Evolutionary conservation across 1,140 invertebrate genomes (phyloP), one percentile per base, ranked within the genome.

Genomic region (Saccostrea echinata): DNA sequence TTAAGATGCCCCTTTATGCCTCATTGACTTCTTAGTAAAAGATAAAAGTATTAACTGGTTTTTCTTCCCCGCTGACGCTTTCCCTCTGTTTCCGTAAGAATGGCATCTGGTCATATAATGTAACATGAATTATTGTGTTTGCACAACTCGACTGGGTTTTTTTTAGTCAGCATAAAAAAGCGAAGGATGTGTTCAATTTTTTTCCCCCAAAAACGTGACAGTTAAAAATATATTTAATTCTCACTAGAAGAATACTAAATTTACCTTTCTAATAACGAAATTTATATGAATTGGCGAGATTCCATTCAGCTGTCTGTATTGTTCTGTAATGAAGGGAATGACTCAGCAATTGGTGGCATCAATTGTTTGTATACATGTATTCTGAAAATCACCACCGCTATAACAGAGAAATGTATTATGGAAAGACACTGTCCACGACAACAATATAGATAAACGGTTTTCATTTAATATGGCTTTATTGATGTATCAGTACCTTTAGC

Each of bases 251-350:
- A 43, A 43, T 3, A 43, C 35, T 43, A 43, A 6, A 43, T 3
- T 43, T 2, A 43, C 35, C 6, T 43, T 3, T 3, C 35, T 3
- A 43, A 6, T 43, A 43, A 43, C 6, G 35, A 43, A 0, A 43
- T 43, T n/a, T n/a, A 9, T 13, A 16, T 33, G 27, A 27, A 11
- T 9, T 76, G 24, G 68, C 24, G 8, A 27, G 24, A 4, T 33
- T 76, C 68, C 68, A 76, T 76, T 76, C 68, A 76, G 24, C 11
- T 76, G 64, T 68, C 64, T 68, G 6, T 68, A 16, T 3, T 33
- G 30, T 76, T 35, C 27, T 61, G 68, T 76, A 24, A 76, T 33
- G 27, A 30, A 33, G 30, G 13, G 30, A 76, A 33, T 76, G 68
- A 76, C 68, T 76, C 68, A 76, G 8, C 68, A 76, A 30, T 12